A percentile compares a stretch with the other conserved stretches of the same genome.
These are phyloP conservation scores for Strongylocentrotus purpuratus DNA, from an alignment of 35 echinoderm and acorn worm genomes.

Conservation along the genomic window DNA sequence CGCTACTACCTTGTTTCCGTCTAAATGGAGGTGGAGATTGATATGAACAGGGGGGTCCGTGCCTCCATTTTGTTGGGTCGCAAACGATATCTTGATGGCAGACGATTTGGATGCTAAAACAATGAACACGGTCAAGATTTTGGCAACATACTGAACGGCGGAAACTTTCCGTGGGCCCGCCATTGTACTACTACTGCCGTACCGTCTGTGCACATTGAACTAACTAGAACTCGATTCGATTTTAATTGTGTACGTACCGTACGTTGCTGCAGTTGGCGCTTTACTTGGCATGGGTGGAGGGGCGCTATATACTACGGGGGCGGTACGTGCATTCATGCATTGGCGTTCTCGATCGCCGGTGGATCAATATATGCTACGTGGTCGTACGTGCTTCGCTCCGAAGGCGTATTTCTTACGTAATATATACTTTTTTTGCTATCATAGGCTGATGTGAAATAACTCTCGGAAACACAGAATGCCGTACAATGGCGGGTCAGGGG, in stretches of 20 bases:
- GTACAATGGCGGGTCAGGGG: too few relatives aligned
- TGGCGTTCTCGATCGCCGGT: too few relatives aligned
- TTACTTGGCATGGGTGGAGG: neutral
- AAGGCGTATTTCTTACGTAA: too few relatives aligned
- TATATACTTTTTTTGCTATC: neutral
- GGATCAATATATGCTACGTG: too few relatives aligned
- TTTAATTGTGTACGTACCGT: too few relatives aligned
- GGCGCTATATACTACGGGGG: too few relatives aligned
- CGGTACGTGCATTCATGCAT: too few relatives aligned
- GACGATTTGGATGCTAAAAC: neutral
- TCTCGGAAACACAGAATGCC: neutral
- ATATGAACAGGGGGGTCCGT: conserved; percentile 4
- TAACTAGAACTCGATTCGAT: too few relatives aligned
- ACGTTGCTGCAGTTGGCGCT: neutral
- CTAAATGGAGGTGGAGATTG: conserved; percentile 10
- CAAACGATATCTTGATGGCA: conserved; percentile 14
- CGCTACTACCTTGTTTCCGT: neutral
- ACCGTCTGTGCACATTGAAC: neutral
- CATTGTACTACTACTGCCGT: neutral
- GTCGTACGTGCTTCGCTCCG: too few relatives aligned
- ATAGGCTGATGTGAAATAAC: neutral
- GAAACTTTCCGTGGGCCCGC: neutral
- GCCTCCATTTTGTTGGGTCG: neutral
- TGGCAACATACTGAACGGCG: neutral
- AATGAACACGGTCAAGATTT: neutral